phyloP scores from a whole-genome alignment of 2,113 vertebrate genomes.

The Oncorhynchus tshawytscha region DNA sequence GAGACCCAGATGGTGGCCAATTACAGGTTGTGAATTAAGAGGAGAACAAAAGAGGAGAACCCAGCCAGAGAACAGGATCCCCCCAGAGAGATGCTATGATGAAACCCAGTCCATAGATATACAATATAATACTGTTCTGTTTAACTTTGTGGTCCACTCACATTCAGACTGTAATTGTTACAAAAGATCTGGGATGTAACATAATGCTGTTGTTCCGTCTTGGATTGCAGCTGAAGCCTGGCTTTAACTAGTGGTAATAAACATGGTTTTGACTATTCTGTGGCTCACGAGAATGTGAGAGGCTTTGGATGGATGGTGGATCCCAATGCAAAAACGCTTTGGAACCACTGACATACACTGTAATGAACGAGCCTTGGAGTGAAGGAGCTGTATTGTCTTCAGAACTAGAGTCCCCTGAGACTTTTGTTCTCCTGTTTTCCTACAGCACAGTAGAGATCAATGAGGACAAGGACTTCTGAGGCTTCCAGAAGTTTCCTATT shows the following conservation, averaged over 20 bases:
- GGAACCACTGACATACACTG: not conserved
- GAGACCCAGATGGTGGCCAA: slow-evolving; percentile 66
- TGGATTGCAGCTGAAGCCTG: not conserved
- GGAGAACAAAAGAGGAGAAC: slow-evolving; percentile 61
- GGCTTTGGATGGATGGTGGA: not conserved
- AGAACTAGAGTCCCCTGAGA: not conserved
- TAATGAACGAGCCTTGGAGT: not conserved
- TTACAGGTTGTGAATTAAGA: slow-evolving; percentile 59
- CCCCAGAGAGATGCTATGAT: slow-evolving; percentile 48
- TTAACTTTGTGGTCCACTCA: slow-evolving; percentile 14
- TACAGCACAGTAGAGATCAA: not conserved
- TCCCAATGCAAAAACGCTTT: not conserved
- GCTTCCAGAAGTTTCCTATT: not conserved
- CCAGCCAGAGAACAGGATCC: slow-evolving; percentile 49
- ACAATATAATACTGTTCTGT: too few relatives aligned
- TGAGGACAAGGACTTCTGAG: not conserved
- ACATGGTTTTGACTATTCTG: not conserved
- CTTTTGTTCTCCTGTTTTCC: too few relatives aligned
- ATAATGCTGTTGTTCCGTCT: not conserved
- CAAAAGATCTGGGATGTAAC: not conserved
- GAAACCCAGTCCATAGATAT: slow-evolving; percentile 17
- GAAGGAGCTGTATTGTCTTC: not conserved
- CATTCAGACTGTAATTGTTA: slow-evolving; percentile 8
- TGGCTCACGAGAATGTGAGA: not conserved
- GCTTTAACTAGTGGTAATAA: not conserved